These are phyloP conservation scores for Anoplius nigerrimus DNA, from an alignment of 2,888 invertebrate genomes.

Conservation along the genomic window DNA sequence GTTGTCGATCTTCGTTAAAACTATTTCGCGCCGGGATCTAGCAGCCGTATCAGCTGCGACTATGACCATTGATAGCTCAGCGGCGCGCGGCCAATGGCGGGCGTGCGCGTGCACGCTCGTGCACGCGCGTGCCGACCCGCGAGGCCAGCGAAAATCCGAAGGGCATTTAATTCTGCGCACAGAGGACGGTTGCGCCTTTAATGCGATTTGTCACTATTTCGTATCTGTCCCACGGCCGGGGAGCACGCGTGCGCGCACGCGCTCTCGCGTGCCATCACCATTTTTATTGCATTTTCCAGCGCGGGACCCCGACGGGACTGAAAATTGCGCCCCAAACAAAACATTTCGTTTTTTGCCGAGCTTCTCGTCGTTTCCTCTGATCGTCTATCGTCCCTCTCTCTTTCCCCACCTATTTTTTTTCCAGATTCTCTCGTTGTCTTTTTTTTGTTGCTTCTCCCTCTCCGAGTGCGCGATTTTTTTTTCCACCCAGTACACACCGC, in stretches of 20 bases:
- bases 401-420: not conserved
- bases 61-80: too few species aligned
- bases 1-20: too few species aligned
- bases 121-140: not conserved
- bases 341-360: conserved; percentile 56
- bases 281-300: conserved; percentile 56
- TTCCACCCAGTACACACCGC: not conserved
- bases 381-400: conserved; percentile 9
- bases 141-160: too few species aligned
- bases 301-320: conserved; percentile 51
- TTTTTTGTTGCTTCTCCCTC: not conserved
- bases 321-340: conserved; percentile 55
- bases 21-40: too few species aligned
- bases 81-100: too few species aligned
- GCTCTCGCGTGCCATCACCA: too few species aligned
- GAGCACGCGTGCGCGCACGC: conserved; percentile 41
- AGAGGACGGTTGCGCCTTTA: conserved; percentile 10
- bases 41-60: too few species aligned
- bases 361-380: conserved; percentile 26
- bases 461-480: not conserved
- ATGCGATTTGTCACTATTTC: conserved; percentile 46
- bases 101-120: not conserved
- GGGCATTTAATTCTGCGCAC: not conserved
- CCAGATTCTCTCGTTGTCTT: too few species aligned
- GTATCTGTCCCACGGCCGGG: conserved; percentile 44